Conservation (phyloP, 1,140 invertebrate genomes). For the Drosophila dunni region DNA sequence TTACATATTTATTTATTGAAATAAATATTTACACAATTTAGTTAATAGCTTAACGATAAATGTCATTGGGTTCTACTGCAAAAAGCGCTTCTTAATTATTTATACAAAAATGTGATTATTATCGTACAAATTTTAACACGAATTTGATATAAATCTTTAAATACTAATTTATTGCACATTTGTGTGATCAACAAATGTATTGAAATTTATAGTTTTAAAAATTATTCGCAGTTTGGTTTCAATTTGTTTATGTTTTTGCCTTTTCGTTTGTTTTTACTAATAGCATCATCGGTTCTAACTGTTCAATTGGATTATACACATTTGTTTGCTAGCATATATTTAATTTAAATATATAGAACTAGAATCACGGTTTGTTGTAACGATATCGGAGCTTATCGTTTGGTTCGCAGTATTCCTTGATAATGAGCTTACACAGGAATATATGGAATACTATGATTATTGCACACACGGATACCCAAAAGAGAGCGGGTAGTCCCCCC, state of each 20-base stretch:
- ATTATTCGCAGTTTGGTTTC: constrained; percentile 17
- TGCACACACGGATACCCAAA: constrained; percentile 96
- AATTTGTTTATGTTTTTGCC: constrained; percentile 2
- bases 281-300: constrained; percentile 14
- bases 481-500: constrained; percentile 95
- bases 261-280: constrained; percentile 1
- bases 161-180: constrained; percentile 12
- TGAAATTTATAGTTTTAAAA: background rate
- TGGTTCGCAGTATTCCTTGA: constrained; percentile 94
- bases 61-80: constrained; percentile 2
- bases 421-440: constrained; percentile 96
- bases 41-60: constrained; percentile 7
- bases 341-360: constrained; percentile 59
- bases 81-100: constrained; percentile 9
- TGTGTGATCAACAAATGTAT: constrained; percentile 2
- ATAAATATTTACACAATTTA: constrained; percentile 10
- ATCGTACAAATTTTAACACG: constrained; percentile 4
- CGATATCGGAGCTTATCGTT: constrained; percentile 88
- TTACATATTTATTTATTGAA: constrained; percentile 16
- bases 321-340: constrained; percentile 10
- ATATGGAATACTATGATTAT: constrained; percentile 97
- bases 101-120: constrained; percentile 15
- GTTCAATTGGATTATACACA: constrained; percentile 36
- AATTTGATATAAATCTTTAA: constrained; percentile 1
- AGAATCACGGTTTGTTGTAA: constrained; percentile 88